phyloP scores from a whole-genome alignment of 2,113 vertebrate species.

The Austrofundulus limnaeus region DNA sequence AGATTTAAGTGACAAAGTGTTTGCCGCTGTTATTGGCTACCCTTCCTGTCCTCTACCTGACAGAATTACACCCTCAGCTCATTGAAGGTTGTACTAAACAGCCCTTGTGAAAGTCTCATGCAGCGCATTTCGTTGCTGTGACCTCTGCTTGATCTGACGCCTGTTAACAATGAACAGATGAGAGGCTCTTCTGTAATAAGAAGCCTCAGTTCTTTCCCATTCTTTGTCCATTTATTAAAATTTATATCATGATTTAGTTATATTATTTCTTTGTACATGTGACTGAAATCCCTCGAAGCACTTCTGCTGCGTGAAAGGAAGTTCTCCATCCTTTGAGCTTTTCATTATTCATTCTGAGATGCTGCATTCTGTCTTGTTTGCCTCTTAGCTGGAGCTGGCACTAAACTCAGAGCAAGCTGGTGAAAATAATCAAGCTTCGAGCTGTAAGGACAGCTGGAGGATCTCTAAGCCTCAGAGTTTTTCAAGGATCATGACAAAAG shows the following conservation, averaged over 20 bases:
- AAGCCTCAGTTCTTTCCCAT: conserved; percentile 1
- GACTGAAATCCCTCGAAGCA: conserved; percentile 35
- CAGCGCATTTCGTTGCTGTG: conserved; percentile 10
- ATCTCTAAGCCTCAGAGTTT: conserved; percentile 31
- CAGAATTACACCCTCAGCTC: conserved; percentile 38
- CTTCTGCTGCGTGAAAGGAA: conserved; percentile 10
- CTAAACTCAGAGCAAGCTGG: conserved; percentile 42
- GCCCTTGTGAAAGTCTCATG: conserved; percentile 47
- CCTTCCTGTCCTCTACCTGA: conserved; percentile 34
- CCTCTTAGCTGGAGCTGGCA: conserved; percentile 46
- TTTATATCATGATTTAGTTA: conserved; percentile 2
- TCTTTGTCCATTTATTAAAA: conserved; percentile 5
- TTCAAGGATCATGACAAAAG: conserved; percentile 1
- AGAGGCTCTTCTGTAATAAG: conserved; percentile 26
- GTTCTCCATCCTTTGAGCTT: conserved; percentile 41
- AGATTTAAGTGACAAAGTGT: conserved; percentile 22
- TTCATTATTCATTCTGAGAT: conserved; percentile 66
- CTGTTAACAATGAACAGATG: conserved; percentile 10
- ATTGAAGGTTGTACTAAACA: conserved; percentile 45
- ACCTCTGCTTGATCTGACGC: conserved; percentile 10
- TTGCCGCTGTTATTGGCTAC: conserved; percentile 32
- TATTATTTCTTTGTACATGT: conserved; percentile 8
- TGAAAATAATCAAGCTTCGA: conserved; percentile 53
- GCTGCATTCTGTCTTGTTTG: conserved; percentile 61
- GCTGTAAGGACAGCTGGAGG: conserved; percentile 34